These are phyloP conservation scores for Caenorhabditis plicata DNA, from an alignment of 2,888 invertebrate species.

Conservation along the genomic window DNA sequence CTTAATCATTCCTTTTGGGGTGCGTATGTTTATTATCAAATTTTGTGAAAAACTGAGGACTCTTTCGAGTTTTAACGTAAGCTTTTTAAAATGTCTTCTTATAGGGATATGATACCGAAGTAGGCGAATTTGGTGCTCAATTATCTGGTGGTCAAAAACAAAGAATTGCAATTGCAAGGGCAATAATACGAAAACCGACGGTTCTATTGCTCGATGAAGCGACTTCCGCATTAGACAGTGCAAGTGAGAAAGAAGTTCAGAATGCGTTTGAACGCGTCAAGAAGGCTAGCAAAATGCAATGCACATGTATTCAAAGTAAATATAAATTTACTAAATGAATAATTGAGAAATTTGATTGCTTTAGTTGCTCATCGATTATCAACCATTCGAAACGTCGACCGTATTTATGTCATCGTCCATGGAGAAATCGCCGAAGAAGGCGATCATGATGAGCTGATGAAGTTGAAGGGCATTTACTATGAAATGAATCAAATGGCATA, in stretches of 20 bases:
- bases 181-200: conserved; percentile 71
- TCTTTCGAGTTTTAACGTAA: too few relatives aligned
- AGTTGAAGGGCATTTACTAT: conserved; percentile 54
- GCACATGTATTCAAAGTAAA: conserved; percentile 57
- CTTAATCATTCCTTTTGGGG: too few relatives aligned
- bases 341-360: conserved; percentile 3
- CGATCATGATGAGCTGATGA: conserved; percentile 55
- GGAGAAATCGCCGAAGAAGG: conserved; percentile 60
- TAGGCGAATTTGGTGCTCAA: conserved; percentile 79
- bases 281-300: conserved; percentile 27
- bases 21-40: too few relatives aligned
- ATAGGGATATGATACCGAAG: conserved; percentile 77
- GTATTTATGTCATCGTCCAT: conserved; percentile 68
- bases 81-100: conserved; percentile 24
- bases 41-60: too few relatives aligned
- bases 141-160: conserved; percentile 86
- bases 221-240: conserved; percentile 58
- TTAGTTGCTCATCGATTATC: conserved; percentile 69
- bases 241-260: conserved; percentile 48
- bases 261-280: conserved; percentile 25
- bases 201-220: conserved; percentile 62
- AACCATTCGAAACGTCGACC: conserved; percentile 69
- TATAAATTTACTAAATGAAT: background rate
- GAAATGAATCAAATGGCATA: conserved; percentile 53
- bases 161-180: conserved; percentile 82